phyloP scores from a whole-genome alignment of 2,888 invertebrate genomes.

The Phengaris alcon region DNA sequence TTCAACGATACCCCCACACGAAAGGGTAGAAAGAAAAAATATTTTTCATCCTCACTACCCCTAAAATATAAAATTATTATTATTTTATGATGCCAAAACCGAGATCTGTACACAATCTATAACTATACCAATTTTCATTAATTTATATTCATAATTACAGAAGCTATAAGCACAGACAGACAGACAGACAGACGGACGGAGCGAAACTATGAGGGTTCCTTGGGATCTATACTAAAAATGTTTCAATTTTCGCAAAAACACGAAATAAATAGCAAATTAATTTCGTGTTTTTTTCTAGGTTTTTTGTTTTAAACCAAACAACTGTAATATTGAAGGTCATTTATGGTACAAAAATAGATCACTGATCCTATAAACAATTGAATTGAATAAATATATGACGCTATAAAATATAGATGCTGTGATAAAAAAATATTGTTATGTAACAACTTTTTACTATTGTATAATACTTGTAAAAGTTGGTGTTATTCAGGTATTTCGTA shows the following conservation, averaged over 20 bases:
- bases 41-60: no score
- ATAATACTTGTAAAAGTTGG: background rate
- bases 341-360: background rate
- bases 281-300: background rate
- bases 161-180: no score
- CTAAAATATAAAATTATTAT: no score
- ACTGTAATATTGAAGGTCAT: background rate
- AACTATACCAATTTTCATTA: no score
- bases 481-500: background rate
- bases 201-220: no score
- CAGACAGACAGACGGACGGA: no score
- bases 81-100: no score
- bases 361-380: background rate
- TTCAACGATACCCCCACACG: no score
- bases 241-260: background rate
- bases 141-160: no score
- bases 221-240: background rate
- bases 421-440: background rate
- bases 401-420: background rate
- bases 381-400: background rate
- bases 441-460: background rate
- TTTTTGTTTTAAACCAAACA: background rate
- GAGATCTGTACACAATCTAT: no score
- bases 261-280: background rate
- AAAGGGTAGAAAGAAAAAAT: no score